Percentiles rank a stretch among this genome's conserved stretches.
Conservation (phyloP, 2,888 invertebrate genomes). For the Eugnorisma glareosa region DNA sequence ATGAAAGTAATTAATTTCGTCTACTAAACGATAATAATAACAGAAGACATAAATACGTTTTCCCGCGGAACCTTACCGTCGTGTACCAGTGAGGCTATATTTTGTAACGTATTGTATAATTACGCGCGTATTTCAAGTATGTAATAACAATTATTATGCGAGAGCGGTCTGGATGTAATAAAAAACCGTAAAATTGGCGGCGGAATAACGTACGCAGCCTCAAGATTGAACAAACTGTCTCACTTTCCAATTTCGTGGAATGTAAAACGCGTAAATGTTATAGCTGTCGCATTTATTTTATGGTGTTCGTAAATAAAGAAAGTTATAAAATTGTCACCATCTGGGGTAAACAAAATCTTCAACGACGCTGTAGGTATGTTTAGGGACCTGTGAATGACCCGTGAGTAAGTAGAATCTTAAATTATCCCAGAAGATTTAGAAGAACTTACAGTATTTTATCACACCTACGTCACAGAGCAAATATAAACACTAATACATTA, state of each 20-base stretch:
- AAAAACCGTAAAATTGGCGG: slow-evolving; percentile 74
- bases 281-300: slow-evolving; percentile 71
- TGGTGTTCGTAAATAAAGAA: slow-evolving; percentile 69
- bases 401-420: not conserved
- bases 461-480: too few relatives aligned
- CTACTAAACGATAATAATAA: slow-evolving; percentile 49
- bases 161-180: slow-evolving; percentile 70
- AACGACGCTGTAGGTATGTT: slow-evolving; percentile 40
- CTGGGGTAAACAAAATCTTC: slow-evolving; percentile 53
- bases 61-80: slow-evolving; percentile 33
- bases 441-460: too few relatives aligned
- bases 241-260: slow-evolving; percentile 82
- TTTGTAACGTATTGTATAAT: slow-evolving; percentile 66
- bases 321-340: slow-evolving; percentile 70
- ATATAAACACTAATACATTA: too few relatives aligned
- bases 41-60: slow-evolving; percentile 39
- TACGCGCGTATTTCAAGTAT: slow-evolving; percentile 63
- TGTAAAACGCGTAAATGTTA: slow-evolving; percentile 70
- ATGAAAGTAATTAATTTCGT: slow-evolving; percentile 63
- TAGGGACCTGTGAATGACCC: slow-evolving; percentile 20
- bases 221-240: slow-evolving; percentile 65
- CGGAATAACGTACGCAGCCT: slow-evolving; percentile 62
- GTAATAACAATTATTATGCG: slow-evolving; percentile 71
- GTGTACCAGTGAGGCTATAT: slow-evolving; percentile 37
- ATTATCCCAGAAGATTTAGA: not conserved